Evolutionary conservation across 2,888 invertebrate genomes (phyloP).

Genomic region (Tachina grossa): DNA sequence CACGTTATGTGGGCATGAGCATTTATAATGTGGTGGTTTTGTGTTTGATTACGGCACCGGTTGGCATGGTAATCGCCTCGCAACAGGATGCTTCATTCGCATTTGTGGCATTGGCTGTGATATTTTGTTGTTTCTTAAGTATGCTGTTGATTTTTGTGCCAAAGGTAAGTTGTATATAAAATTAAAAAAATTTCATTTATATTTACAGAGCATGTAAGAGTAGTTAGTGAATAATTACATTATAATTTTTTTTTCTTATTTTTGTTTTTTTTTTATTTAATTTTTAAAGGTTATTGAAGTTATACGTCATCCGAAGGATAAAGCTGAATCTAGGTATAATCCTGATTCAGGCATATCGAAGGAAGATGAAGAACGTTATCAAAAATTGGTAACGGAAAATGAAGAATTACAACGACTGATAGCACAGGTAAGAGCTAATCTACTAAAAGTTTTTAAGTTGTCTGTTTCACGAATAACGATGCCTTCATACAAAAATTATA

Average conservation of each 20-base stretch:
- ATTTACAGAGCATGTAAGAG: too few species aligned
- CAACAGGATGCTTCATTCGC: constrained; percentile 99
- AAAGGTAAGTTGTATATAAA: constrained; percentile 86
- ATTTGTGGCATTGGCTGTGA: constrained; percentile 97
- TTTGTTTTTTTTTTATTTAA: constrained; percentile 74
- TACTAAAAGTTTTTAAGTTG: too few species aligned
- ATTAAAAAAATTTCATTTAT: neutral
- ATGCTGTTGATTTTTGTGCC: constrained; percentile 99
- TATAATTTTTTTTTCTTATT: constrained; percentile 43
- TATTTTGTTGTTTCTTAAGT: constrained; percentile 98
- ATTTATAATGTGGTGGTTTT: constrained; percentile 99
- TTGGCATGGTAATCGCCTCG: constrained; percentile 97
- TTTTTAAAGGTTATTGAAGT: constrained; percentile 90
- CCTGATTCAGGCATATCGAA: constrained; percentile 91
- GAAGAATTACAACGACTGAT: constrained; percentile 98
- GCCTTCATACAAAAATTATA: too few species aligned
- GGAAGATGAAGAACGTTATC: constrained; percentile 97
- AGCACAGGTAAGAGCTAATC: constrained; percentile 87
- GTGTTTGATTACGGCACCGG: constrained; percentile 98
- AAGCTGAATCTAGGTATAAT: constrained; percentile 93
- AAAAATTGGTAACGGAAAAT: constrained; percentile 96
- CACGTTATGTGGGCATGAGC: constrained; percentile 98
- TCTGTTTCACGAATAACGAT: too few species aligned
- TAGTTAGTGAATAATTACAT: too few species aligned
- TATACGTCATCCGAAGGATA: constrained; percentile 93